phyloP scores from a whole-genome alignment of 2,113 vertebrate genomes.

The Coturnix japonica region DNA sequence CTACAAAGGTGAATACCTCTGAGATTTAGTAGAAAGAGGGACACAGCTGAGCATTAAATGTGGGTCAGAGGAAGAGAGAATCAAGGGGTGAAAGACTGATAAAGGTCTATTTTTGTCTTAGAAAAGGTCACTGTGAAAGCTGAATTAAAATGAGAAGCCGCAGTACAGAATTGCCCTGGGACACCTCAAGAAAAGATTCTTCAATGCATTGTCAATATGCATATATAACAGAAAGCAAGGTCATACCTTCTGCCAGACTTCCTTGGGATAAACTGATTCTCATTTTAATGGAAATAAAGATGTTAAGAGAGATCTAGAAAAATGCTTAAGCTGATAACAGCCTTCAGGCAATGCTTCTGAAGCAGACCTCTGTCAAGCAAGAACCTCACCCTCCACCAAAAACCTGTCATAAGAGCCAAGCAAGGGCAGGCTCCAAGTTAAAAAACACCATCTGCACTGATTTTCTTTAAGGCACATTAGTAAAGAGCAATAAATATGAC shows the following conservation, averaged over 20 bases:
- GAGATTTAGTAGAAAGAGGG: slow-evolving; percentile 37
- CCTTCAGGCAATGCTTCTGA: not conserved
- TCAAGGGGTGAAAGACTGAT: not conserved
- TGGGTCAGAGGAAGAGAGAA: slow-evolving; percentile 47
- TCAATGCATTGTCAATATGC: not conserved
- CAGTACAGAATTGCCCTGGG: not conserved
- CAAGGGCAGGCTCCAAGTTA: not conserved
- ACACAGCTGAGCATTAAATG: slow-evolving; percentile 51
- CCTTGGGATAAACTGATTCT: not conserved
- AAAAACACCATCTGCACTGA: not conserved
- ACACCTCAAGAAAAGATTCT: not conserved
- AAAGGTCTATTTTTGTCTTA: slow-evolving; percentile 54
- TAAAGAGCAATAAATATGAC: not conserved
- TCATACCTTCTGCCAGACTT: not conserved
- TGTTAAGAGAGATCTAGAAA: not conserved
- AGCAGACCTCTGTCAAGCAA: not conserved
- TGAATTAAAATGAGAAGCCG: slow-evolving; percentile 22
- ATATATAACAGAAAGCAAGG: not conserved
- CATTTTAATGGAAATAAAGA: not conserved
- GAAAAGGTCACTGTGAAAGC: slow-evolving; percentile 41
- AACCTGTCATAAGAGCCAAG: not conserved
- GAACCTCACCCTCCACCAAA: not conserved
- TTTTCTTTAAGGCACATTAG: not conserved
- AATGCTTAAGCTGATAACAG: not conserved
- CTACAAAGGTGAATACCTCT: slow-evolving; percentile 41